Percentiles rank a stretch among this genome's conserved stretches.
These are phyloP conservation scores for Rhinolophus ferrumequinum DNA, from an alignment of 2,113 vertebrate species.

Conservation along the genomic window DNA sequence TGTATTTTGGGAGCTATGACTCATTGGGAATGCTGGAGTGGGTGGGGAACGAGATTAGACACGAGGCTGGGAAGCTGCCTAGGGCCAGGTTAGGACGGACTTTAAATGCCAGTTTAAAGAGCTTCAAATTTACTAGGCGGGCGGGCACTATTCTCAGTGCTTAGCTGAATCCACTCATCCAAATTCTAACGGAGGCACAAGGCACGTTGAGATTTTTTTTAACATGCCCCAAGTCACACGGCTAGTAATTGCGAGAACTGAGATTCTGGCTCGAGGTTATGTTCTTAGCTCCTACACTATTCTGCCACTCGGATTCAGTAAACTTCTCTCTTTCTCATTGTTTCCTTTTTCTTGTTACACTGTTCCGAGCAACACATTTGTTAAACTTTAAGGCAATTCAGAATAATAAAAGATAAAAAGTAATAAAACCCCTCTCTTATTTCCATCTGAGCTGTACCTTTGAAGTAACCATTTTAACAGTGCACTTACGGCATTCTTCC, in stretches of 20 bases:
- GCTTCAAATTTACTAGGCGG: background rate
- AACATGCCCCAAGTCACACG: background rate
- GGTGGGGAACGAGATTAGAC: background rate
- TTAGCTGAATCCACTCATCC: background rate
- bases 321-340: background rate
- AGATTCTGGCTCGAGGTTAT: background rate
- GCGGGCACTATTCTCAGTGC: background rate
- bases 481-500: background rate
- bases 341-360: background rate
- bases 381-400: conserved; percentile 1
- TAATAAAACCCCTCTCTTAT: background rate
- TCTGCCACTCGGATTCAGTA: background rate
- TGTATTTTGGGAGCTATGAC: conserved; percentile 63
- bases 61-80: background rate
- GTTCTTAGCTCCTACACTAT: background rate
- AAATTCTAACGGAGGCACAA: background rate
- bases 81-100: background rate
- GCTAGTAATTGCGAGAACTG: background rate
- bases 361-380: background rate
- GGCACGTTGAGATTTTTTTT: background rate
- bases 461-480: background rate
- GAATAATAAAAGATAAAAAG: background rate
- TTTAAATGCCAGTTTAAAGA: background rate
- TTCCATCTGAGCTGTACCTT: background rate
- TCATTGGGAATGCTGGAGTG: background rate